Evolutionary conservation across 2,113 vertebrate genomes (phyloP), one percentile per base, ranked within the genome.

Genomic region (Polypterus senegalus): DNA sequence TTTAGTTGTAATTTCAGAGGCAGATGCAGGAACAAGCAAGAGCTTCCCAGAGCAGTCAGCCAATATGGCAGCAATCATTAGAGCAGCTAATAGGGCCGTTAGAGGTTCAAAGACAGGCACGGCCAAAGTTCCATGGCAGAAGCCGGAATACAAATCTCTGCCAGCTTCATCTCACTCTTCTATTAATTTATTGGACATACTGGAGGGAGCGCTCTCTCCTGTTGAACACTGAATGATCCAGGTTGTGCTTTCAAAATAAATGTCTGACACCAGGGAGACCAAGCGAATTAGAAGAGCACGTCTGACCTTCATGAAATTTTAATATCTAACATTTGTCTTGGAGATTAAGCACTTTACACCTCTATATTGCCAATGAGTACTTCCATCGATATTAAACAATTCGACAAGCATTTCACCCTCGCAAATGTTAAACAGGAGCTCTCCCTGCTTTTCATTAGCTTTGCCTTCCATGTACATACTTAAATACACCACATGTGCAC

Each of bases 81-180:
- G 80, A 70, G 73, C 68, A 76, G 65, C 78, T 80, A 82, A 82
- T 82, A 80, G 81, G 81, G 77, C 74, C 9, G 63, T 77, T 66
- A 63, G 69, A 67, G 71, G 70, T 73, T 64, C 59, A 76, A 73
- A 71, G 74, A 68, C 67, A 73, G 76, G 70, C 73, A 27, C 10
- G 47, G 69, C 72, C 68, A 61, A 5, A 11, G 4, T 27, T 70
- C 72, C 68, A 61, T 9, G 7, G 4, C 5, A 44, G 7, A 44
- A 7, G 6, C 46, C 56, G 46, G 7, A 53, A 63, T 47, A 67
- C 67, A 64, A 63, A 58, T 64, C 71, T 75, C 66, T 69, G 64
- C 68, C 63, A 74, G 77, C 73, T 81, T 85, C 81, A 85, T 81
- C 81, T 84, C 73, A 59, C 66, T 67, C 60, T 68, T 57, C 27